These are phyloP conservation scores for Buteo buteo DNA, from an alignment of 2,113 vertebrate genomes.

Conservation along the genomic window DNA sequence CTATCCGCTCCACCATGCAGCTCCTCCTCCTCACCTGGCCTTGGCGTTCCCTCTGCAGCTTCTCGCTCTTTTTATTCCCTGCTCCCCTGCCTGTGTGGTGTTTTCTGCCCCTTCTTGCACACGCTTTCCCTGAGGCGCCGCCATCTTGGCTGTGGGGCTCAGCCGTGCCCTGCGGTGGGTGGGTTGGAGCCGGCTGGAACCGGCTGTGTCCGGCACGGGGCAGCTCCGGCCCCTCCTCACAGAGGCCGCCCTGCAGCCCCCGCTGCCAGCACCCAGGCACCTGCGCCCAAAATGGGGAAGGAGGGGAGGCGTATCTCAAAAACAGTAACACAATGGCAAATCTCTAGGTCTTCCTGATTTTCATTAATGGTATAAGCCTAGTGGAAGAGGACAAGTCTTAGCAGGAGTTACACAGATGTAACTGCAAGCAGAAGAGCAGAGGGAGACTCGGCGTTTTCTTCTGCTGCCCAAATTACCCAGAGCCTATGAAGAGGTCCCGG, in stretches of 20 bases:
- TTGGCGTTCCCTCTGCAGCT: background rate
- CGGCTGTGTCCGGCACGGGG: accelerated
- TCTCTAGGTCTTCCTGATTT: background rate
- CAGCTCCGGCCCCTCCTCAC: background rate
- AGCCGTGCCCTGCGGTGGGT: too few species aligned
- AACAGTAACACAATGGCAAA: background rate
- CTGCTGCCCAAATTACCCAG: background rate
- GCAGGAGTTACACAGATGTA: background rate
- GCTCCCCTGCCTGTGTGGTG: background rate
- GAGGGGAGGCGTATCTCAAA: background rate
- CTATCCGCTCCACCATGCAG: background rate
- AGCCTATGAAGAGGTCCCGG: background rate
- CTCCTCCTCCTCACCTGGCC: background rate
- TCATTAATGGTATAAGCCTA: background rate
- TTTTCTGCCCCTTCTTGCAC: background rate
- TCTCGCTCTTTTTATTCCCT: background rate
- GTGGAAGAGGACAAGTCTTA: background rate
- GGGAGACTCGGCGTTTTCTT: background rate
- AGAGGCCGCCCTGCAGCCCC: too few species aligned
- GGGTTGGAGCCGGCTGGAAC: background rate
- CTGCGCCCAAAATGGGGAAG: background rate
- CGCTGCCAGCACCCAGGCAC: background rate
- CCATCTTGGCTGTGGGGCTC: background rate
- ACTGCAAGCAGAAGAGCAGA: background rate
- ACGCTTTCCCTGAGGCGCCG: accelerated